phyloP scores from a whole-genome alignment of 2,113 vertebrate species.

The Hyperopisus bebe region DNA sequence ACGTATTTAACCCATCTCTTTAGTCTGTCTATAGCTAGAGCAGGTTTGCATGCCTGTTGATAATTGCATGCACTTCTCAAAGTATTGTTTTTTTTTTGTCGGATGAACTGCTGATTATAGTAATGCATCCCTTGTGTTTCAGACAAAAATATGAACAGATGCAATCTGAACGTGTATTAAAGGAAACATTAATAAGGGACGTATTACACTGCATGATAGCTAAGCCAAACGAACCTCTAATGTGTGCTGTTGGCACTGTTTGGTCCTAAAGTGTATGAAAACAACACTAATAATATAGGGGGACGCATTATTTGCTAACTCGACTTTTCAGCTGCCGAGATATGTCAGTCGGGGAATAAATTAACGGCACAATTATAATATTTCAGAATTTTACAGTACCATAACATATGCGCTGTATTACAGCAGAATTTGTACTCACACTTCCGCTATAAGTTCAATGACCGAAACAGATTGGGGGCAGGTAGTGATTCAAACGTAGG shows the following conservation, averaged over 20 bases:
- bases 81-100: neutral
- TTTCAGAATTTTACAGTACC: neutral
- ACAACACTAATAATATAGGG: neutral
- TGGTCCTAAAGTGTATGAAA: neutral
- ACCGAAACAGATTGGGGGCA: neutral
- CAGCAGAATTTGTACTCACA: neutral
- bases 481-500: neutral
- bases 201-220: neutral
- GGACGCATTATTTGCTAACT: neutral
- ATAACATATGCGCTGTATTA: neutral
- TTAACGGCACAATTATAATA: neutral
- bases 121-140: neutral
- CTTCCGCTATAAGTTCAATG: neutral
- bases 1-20: too few relatives aligned
- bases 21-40: too few relatives aligned
- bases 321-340: neutral
- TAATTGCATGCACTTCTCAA: neutral
- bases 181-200: neutral
- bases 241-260: neutral
- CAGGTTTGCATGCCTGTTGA: too few relatives aligned
- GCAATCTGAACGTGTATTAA: neutral
- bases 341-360: neutral
- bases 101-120: neutral
- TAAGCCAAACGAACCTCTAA: neutral
- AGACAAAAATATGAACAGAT: neutral